These are phyloP conservation scores for Lepidonotus clava DNA, from an alignment of 2,888 invertebrate species.

Conservation along the genomic window DNA sequence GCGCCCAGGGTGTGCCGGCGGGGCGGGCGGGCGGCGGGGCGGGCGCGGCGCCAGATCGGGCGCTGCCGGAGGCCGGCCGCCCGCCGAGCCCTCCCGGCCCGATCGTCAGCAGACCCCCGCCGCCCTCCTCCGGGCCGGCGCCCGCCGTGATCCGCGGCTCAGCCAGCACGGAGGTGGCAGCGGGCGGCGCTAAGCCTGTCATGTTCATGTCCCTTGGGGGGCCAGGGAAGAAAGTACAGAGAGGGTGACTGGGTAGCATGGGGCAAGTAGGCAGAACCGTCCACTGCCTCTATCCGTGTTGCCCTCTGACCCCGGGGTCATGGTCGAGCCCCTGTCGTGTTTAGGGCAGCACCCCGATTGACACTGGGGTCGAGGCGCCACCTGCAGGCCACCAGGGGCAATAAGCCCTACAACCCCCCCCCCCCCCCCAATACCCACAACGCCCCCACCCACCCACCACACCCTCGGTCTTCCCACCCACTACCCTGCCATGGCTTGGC, in stretches of 20 bases:
- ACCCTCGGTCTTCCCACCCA: too few relatives aligned
- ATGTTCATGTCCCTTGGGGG: background rate
- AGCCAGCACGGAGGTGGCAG: slow-evolving; percentile 24
- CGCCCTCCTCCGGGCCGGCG: slow-evolving; percentile 19
- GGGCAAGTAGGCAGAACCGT: background rate
- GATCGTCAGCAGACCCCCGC: too few relatives aligned
- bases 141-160: background rate
- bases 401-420: background rate
- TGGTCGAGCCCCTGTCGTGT: slow-evolving; percentile 30
- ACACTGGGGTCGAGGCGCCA: slow-evolving; percentile 44
- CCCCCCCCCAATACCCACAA: background rate
- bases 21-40: background rate
- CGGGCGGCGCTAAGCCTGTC: slow-evolving; percentile 47
- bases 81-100: background rate
- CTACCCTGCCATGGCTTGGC: too few relatives aligned
- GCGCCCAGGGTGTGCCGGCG: background rate
- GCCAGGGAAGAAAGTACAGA: too few relatives aligned
- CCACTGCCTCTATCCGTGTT: background rate
- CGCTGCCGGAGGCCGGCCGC: background rate
- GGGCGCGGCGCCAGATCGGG: background rate
- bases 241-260: background rate
- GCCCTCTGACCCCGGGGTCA: background rate
- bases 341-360: slow-evolving; percentile 51
- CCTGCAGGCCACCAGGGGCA: slow-evolving; percentile 33
- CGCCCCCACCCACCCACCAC: background rate